Percentiles rank a stretch among this genome's conserved stretches.
Conservation (phyloP, 53 echinoderm and acorn worm species). For the Antedon mediterranea region DNA sequence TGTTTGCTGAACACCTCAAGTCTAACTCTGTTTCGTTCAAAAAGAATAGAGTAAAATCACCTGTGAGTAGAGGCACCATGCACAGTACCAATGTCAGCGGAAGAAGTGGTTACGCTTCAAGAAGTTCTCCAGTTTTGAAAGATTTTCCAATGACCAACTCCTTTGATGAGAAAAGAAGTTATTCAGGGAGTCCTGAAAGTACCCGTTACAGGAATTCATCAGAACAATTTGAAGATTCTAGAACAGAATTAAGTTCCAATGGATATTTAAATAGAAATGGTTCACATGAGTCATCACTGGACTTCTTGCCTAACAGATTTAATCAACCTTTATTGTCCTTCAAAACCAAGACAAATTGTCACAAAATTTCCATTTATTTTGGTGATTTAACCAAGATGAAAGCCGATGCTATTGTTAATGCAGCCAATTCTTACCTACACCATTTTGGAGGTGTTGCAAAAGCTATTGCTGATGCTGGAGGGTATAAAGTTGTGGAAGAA, state of each 20-base stretch:
- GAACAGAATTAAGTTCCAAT: too few relatives aligned
- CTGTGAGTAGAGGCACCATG: neutral
- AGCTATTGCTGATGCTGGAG: conserved; percentile 23
- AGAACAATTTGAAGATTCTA: too few relatives aligned
- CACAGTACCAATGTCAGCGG: neutral
- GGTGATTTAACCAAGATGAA: conserved; percentile 22
- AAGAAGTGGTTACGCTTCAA: neutral
- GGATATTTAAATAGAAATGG: too few relatives aligned
- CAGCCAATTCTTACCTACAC: conserved; percentile 25
- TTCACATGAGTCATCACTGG: too few relatives aligned
- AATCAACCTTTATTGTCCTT: neutral
- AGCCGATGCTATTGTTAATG: conserved; percentile 38
- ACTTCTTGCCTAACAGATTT: neutral
- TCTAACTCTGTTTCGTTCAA: neutral
- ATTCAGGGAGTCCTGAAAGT: too few relatives aligned
- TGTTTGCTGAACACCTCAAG: neutral
- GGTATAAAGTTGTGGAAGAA: conserved; percentile 13
- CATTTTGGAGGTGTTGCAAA: conserved; percentile 29
- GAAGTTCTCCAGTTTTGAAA: too few relatives aligned
- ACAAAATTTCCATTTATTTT: conserved; percentile 4
- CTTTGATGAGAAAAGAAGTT: too few relatives aligned
- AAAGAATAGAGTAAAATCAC: neutral
- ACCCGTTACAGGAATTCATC: too few relatives aligned
- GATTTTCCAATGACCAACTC: too few relatives aligned
- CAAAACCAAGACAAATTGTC: neutral